Evolutionary conservation across 1,140 invertebrate species (phyloP).

Genomic region (Drosophila insularis): DNA sequence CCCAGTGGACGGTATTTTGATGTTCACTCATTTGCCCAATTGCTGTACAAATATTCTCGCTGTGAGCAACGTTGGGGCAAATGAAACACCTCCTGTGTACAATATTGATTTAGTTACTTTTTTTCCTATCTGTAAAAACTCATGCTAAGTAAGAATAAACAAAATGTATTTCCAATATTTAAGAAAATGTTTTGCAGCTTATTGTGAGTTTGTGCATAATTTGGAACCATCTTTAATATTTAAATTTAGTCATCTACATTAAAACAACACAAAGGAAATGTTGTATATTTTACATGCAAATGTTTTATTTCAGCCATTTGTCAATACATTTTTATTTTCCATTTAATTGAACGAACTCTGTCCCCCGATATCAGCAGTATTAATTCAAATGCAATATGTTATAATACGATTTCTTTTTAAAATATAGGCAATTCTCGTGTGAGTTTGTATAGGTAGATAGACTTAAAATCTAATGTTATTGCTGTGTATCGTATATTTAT

Average conservation of each 20-base stretch:
- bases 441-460: not conserved
- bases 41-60: conserved; percentile 73
- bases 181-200: not conserved
- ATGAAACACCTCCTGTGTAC: conserved; percentile 36
- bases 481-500: conserved; percentile 14
- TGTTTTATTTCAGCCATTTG: conserved; percentile 2
- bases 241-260: too few species aligned
- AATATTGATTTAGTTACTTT: conserved; percentile 57
- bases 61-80: conserved; percentile 81
- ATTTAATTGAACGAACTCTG: not conserved
- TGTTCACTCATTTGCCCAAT: conserved; percentile 53
- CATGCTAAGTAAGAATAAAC: conserved; percentile 50
- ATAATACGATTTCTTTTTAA: not conserved
- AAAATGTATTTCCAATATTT: conserved; percentile 49
- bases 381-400: not conserved
- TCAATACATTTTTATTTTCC: not conserved
- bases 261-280: too few species aligned
- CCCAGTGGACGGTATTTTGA: conserved; percentile 59
- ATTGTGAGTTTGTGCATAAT: not conserved
- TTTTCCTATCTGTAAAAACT: conserved; percentile 48
- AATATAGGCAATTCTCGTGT: not conserved
- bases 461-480: conserved; percentile 58
- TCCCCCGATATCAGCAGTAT: not conserved
- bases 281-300: not conserved
- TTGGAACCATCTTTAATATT: too few species aligned